phyloP scores from a whole-genome alignment of 1,140 invertebrate genomes.

The Drosophila ironensis region DNA sequence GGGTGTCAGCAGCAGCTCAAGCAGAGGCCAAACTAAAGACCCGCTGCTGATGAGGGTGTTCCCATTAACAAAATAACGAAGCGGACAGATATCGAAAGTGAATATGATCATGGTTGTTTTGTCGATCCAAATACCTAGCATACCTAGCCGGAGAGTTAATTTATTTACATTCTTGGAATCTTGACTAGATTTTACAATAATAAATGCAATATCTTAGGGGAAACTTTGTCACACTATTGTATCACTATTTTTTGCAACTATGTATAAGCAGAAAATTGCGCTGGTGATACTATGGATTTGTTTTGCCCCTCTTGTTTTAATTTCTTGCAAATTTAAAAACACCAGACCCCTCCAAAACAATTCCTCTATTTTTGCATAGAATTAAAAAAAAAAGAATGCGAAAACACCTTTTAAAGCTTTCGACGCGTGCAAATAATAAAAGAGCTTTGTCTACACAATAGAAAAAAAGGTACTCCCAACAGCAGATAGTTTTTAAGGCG shows the following conservation, averaged over 20 bases:
- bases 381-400: conserved; percentile 5
- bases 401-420: conserved; percentile 14
- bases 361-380: neutral
- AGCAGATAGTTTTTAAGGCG: neutral
- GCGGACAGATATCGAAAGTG: no score
- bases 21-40: conserved; percentile 18
- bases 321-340: neutral
- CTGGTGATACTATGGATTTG: no score
- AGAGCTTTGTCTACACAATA: conserved; percentile 29
- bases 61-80: conserved; percentile 4
- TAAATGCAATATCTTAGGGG: no score
- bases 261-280: no score
- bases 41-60: conserved; percentile 14
- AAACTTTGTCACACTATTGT: no score
- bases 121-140: no score
- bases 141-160: no score
- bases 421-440: conserved; percentile 21
- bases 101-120: no score
- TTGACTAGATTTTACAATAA: no score
- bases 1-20: neutral
- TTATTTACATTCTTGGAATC: no score
- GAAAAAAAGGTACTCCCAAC: no score
- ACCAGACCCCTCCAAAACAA: conserved; percentile 1
- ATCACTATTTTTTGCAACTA: no score
- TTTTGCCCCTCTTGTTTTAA: neutral